Percentiles rank a stretch among this genome's conserved stretches.
These are phyloP conservation scores for Euborellia annulipes DNA, from an alignment of 1,140 invertebrate genomes.

Conservation along the genomic window DNA sequence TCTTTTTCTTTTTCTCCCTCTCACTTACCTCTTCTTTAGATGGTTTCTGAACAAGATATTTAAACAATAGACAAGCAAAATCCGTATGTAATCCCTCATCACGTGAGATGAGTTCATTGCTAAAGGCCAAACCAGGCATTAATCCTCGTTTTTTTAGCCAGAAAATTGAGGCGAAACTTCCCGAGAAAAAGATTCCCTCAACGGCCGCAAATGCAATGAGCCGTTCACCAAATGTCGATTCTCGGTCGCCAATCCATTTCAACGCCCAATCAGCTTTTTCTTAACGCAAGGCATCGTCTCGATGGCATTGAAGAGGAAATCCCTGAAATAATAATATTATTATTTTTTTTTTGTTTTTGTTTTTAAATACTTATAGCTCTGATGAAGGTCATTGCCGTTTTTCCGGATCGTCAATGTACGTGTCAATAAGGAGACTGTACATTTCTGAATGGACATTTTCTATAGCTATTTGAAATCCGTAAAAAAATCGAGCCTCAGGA, in stretches of 20 bases:
- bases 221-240: slow-evolving; percentile 82
- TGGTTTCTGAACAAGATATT: slow-evolving; percentile 84
- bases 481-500: slow-evolving; percentile 94
- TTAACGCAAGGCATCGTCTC: slow-evolving; percentile 93
- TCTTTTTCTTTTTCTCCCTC: no score
- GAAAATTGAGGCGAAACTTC: slow-evolving; percentile 98
- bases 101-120: slow-evolving; percentile 96
- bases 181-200: slow-evolving; percentile 97
- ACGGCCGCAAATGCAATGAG: slow-evolving; percentile 96
- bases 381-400: no score
- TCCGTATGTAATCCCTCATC: slow-evolving; percentile 99
- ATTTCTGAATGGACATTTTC: slow-evolving; percentile 99
- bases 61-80: slow-evolving; percentile 97
- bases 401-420: slow-evolving; percentile 76
- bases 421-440: slow-evolving; percentile 97
- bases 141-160: slow-evolving; percentile 97
- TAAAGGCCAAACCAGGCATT: slow-evolving; percentile 98
- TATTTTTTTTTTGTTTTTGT: slow-evolving; percentile 15
- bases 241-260: slow-evolving; percentile 78
- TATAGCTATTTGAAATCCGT: slow-evolving; percentile 98
- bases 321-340: slow-evolving; percentile 33
- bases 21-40: slow-evolving; percentile 51
- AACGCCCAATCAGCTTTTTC: slow-evolving; percentile 96
- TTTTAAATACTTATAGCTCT: no score
- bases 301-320: slow-evolving; percentile 92